Percentiles rank a stretch among this genome's conserved stretches.
Evolutionary conservation across 2,888 invertebrate genomes (phyloP).

Genomic region (Eilema sororculum): DNA sequence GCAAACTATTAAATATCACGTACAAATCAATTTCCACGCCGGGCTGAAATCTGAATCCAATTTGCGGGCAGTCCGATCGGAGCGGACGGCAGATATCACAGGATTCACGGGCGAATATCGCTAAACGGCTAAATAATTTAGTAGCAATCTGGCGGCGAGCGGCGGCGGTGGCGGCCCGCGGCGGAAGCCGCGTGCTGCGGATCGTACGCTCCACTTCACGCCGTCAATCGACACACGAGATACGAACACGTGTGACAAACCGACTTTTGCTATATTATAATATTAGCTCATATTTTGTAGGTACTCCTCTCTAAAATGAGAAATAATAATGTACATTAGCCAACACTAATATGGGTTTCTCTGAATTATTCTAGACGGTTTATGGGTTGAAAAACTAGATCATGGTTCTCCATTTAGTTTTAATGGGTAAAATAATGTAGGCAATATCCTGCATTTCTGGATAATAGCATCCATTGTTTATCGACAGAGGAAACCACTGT

Average conservation of each 20-base stretch:
- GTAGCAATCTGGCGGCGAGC: slow-evolving; percentile 76
- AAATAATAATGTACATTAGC: no score
- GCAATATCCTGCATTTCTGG: background rate
- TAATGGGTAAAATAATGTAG: background rate
- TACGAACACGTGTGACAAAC: slow-evolving; percentile 28
- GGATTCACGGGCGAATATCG: slow-evolving; percentile 76
- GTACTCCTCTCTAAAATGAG: slow-evolving; percentile 6
- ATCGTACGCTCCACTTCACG: slow-evolving; percentile 45
- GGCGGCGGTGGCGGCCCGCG: slow-evolving; percentile 58
- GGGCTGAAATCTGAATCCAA: slow-evolving; percentile 86
- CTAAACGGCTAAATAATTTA: slow-evolving; percentile 87
- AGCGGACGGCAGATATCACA: slow-evolving; percentile 76
- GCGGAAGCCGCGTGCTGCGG: slow-evolving; percentile 61
- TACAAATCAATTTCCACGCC: slow-evolving; percentile 83
- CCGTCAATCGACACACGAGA: slow-evolving; percentile 20
- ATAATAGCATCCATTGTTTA: slow-evolving; percentile 60
- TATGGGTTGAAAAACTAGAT: background rate
- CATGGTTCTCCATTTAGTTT: background rate
- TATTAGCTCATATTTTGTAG: slow-evolving; percentile 23
- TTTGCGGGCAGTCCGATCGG: slow-evolving; percentile 85
- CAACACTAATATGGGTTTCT: background rate
- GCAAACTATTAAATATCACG: slow-evolving; percentile 81
- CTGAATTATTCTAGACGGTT: background rate
- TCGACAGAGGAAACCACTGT: slow-evolving; percentile 63
- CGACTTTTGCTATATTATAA: slow-evolving; percentile 35